Base-by-base conservation (phyloP, 2,113 vertebrate genomes). In the Glaucidium brasilianum region DNA sequence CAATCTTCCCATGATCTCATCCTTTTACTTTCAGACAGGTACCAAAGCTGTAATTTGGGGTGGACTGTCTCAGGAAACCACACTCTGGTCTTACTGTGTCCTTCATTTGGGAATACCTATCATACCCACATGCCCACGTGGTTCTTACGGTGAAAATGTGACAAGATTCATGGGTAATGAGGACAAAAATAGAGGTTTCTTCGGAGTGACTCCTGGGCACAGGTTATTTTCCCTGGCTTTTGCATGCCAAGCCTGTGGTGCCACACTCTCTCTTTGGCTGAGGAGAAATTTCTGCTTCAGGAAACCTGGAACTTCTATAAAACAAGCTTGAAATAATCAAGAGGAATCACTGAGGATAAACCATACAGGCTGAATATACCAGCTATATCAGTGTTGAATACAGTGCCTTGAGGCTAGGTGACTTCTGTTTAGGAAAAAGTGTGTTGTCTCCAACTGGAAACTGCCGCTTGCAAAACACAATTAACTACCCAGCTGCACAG, bases 371-470 rank as follows among this genome's bases (percentile, higher is more conserved):
- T 84, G 59, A 87, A 84, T 52, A 30, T 29, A 58, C 22, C 32
- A 32, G 10, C 6, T 71, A 4, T 55, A 25, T 55, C 72, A 62
- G 35, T 27, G 47, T 19, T 68, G 34, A 81, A 39, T 22, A 29
- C 32, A 58, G 53, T 52, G 56, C 34, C 77, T 84, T 72, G 34
- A 52, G 73, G 58, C 32, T 87, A 29, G 41, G 63, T 71, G 53
- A 50, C 52, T 90, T 90, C 62, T 67, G 62, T 58, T 94, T 67
- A 84, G 95, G 90, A 94, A 88, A 92, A 75, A 92, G 53, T 43
- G 6, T 37, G 37, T 29, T 58, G 58, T 62, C 63, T 90, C 86
- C 83, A 88, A 20, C 39, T 66, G 32, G 26, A 90, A 92, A 92
- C 79, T 84, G 63, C 47, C 82, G 67, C 73, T 67, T 92, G 77